Evolutionary conservation across 2,888 invertebrate species (phyloP).

Genomic region (Drosophila demipolita): DNA sequence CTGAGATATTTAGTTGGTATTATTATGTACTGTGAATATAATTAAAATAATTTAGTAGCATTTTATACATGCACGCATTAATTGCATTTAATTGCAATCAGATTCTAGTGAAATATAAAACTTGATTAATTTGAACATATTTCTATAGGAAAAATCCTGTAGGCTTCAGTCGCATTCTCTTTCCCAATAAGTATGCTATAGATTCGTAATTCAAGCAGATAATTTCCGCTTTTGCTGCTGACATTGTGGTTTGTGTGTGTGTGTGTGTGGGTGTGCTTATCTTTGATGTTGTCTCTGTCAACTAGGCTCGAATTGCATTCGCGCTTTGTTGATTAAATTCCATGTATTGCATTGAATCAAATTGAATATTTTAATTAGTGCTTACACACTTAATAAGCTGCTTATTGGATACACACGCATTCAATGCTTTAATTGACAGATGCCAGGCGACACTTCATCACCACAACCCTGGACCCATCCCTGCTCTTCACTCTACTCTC

Average conservation of each 20-base stretch:
- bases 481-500: background rate
- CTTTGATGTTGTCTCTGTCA: constrained; percentile 14
- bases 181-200: constrained; percentile 51
- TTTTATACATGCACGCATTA: background rate
- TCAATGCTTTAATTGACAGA: constrained; percentile 41
- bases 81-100: background rate
- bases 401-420: constrained; percentile 9
- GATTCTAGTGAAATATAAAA: background rate
- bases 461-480: background rate
- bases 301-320: constrained; percentile 32
- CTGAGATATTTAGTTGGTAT: too few species aligned
- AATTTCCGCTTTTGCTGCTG: constrained; percentile 7
- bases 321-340: constrained; percentile 1
- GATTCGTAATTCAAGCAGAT: constrained; percentile 27
- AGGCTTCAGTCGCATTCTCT: background rate
- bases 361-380: constrained; percentile 40
- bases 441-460: constrained; percentile 40
- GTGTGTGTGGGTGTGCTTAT: background rate
- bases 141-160: background rate
- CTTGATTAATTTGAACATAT: too few species aligned
- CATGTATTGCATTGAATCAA: constrained; percentile 20
- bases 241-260: background rate
- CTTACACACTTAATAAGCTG: constrained; percentile 16
- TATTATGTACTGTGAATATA: background rate
- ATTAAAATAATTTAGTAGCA: accelerated